Conservation (phyloP, 2,888 invertebrate species). For the Cetonia aurata region DNA sequence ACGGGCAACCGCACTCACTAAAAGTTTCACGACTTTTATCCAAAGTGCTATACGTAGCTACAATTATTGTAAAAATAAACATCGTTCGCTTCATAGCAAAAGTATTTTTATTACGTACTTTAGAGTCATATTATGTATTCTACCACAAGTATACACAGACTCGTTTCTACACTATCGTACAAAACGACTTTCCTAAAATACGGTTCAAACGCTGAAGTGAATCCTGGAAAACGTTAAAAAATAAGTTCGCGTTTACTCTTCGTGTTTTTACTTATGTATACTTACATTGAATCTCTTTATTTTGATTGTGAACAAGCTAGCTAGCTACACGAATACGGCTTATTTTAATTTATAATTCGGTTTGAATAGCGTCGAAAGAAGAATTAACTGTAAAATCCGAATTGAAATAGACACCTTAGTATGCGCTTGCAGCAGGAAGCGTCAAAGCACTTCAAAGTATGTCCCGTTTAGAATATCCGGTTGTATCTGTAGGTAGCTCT, state of each 20-base stretch:
- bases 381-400: constrained; percentile 35
- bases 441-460: constrained; percentile 28
- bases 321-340: not conserved
- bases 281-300: not conserved
- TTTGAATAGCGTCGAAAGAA: not conserved
- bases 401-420: constrained; percentile 21
- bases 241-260: too few species aligned
- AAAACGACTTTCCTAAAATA: too few species aligned
- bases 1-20: too few species aligned
- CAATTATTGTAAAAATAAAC: too few species aligned
- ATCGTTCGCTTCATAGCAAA: too few species aligned
- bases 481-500: not conserved
- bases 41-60: not conserved
- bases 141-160: not conserved
- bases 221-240: too few species aligned
- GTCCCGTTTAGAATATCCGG: constrained; percentile 28
- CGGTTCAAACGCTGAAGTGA: too few species aligned
- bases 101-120: too few species aligned
- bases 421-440: constrained; percentile 8
- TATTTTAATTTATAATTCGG: constrained; percentile 17
- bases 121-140: not conserved
- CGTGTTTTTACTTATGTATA: too few species aligned
- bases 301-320: not conserved
- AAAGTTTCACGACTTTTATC: not conserved
- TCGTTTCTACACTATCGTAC: too few species aligned